These are phyloP conservation scores for Planococcus citri DNA, from an alignment of 1,140 invertebrate genomes.

Conservation along the genomic window DNA sequence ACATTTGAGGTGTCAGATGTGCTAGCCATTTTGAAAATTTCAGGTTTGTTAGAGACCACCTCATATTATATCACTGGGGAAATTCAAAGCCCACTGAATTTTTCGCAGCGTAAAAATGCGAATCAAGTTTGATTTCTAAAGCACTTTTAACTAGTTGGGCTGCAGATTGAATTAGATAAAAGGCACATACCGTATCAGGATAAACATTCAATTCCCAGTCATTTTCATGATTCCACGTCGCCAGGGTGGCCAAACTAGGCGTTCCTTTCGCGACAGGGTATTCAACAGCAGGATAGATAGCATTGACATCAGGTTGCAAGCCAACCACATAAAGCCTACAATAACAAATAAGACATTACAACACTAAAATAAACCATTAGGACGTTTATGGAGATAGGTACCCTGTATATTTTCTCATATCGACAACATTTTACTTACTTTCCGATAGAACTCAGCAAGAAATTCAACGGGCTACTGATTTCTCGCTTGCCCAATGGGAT, in stretches of 20 bases:
- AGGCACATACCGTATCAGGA: conserved; percentile 2
- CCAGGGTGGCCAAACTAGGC: conserved; percentile 22
- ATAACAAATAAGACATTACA: not conserved
- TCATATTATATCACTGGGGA: too few species aligned
- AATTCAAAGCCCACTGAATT: too few species aligned
- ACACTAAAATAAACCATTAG: not conserved
- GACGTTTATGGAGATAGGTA: too few species aligned
- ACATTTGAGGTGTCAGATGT: too few species aligned
- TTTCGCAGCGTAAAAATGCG: too few species aligned
- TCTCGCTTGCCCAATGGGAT: conserved; percentile 45
- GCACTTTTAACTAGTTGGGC: not conserved
- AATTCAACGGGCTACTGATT: conserved; percentile 37
- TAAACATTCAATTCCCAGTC: conserved; percentile 22
- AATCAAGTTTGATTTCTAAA: too few species aligned
- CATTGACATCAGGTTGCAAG: conserved; percentile 27
- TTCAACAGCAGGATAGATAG: conserved; percentile 26
- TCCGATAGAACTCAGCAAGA: conserved; percentile 40
- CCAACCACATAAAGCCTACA: conserved; percentile 25
- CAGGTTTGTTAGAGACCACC: too few species aligned
- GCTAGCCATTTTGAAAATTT: too few species aligned
- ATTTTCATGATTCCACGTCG: conserved; percentile 25
- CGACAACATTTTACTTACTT: conserved; percentile 35
- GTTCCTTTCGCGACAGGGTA: conserved; percentile 24
- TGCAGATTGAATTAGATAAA: not conserved
- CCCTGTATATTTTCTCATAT: not conserved